Conservation (phyloP, 2,797 vertebrate genomes). For the Mus spretus region DNA sequence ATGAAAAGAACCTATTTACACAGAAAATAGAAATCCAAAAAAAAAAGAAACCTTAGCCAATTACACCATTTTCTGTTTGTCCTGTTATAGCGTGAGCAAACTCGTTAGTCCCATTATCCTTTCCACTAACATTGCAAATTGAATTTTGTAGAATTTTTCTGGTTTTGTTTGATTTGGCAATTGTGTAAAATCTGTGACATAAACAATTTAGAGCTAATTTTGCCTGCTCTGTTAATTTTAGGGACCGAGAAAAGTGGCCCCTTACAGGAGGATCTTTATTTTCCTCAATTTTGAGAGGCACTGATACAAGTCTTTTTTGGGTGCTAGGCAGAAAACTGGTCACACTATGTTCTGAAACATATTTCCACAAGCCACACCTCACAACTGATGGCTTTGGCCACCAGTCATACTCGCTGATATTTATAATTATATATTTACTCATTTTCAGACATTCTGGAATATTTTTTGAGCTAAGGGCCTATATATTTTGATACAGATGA, state of each 20-base stretch:
- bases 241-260: background rate
- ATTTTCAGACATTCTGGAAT: background rate
- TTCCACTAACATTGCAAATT: background rate
- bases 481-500: background rate
- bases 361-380: background rate
- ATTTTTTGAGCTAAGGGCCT: background rate
- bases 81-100: background rate
- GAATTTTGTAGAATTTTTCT: background rate
- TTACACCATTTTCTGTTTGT: background rate
- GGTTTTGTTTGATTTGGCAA: background rate
- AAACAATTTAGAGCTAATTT: background rate
- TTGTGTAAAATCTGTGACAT: background rate
- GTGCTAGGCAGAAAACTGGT: background rate
- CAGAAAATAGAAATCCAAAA: background rate
- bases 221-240: background rate
- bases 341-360: background rate
- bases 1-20: background rate
- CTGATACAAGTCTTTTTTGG: background rate
- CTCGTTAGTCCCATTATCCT: background rate
- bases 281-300: background rate
- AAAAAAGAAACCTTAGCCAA: background rate
- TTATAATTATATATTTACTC: background rate
- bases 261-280: background rate
- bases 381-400: background rate
- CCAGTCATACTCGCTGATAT: background rate